phyloP scores from a whole-genome alignment of 2,888 invertebrate species.

The Miltochrista miniata region DNA sequence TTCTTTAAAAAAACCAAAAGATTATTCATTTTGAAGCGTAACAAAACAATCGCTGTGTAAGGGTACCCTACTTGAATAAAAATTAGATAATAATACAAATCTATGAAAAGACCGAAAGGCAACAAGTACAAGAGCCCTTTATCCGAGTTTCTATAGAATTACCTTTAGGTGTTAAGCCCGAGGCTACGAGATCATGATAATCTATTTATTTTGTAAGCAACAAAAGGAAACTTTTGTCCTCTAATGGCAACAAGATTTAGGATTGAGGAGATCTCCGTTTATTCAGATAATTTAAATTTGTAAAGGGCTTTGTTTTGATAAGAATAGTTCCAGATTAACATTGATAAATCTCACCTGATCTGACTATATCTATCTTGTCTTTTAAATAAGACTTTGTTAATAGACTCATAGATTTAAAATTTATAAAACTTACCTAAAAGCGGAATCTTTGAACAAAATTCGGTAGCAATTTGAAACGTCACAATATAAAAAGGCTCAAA shows the following conservation, averaged over 20 bases:
- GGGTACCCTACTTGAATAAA: neutral
- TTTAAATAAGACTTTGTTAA: too few relatives aligned
- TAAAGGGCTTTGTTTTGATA: neutral
- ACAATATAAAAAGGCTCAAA: too few relatives aligned
- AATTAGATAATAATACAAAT: neutral
- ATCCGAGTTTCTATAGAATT: conserved; percentile 6
- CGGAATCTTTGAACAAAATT: too few relatives aligned
- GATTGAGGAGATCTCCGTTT: conserved; percentile 7
- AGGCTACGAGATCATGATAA: neutral
- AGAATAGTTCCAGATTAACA: neutral
- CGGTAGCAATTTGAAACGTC: too few relatives aligned
- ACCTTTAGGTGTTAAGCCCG: neutral
- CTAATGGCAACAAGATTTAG: conserved; percentile 3
- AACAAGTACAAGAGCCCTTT: neutral
- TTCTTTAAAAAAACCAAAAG: too few relatives aligned
- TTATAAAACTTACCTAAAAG: too few relatives aligned
- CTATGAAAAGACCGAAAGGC: neutral
- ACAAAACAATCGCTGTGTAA: too few relatives aligned
- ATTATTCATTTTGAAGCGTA: too few relatives aligned
- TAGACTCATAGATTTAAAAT: too few relatives aligned
- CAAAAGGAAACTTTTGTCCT: conserved; percentile 5
- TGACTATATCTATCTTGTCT: too few relatives aligned
- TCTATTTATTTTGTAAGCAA: conserved; percentile 9
- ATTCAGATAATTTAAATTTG: conserved; percentile 6
- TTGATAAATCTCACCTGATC: too few relatives aligned